These are phyloP conservation scores for Brachycybe producta DNA, from an alignment of 2,888 invertebrate species.

Conservation along the genomic window DNA sequence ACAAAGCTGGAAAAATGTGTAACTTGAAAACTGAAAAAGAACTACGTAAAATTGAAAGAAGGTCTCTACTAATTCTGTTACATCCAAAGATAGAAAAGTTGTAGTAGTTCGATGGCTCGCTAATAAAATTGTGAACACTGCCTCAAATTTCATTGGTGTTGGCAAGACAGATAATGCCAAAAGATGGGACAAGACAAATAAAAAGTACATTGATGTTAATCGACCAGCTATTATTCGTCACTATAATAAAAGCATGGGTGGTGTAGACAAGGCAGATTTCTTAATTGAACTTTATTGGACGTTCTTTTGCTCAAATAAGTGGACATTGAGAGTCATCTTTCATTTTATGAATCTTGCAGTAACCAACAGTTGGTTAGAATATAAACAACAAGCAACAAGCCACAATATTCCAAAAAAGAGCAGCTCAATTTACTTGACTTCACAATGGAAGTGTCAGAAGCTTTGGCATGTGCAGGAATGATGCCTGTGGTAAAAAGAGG, in stretches of 20 bases:
- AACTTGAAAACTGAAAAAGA: neutral
- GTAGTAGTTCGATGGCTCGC: slow-evolving; percentile 25
- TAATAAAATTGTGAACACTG: slow-evolving; percentile 26
- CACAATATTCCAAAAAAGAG: slow-evolving; percentile 1
- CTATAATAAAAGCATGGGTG: slow-evolving; percentile 27
- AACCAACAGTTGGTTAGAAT: slow-evolving; percentile 25
- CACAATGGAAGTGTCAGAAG: neutral
- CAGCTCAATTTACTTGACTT: neutral
- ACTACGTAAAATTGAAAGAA: neutral
- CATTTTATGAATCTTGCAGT: slow-evolving; percentile 24
- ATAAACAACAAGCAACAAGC: slow-evolving; percentile 16
- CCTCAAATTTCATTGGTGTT: slow-evolving; percentile 27
- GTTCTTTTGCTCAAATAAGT: slow-evolving; percentile 21
- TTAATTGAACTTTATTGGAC: slow-evolving; percentile 21
- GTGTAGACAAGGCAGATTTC: slow-evolving; percentile 25
- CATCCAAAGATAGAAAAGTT: slow-evolving; percentile 12
- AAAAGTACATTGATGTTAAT: slow-evolving; percentile 23
- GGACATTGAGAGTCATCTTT: slow-evolving; percentile 20
- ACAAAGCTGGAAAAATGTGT: neutral
- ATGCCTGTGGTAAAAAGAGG: neutral
- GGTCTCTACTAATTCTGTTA: neutral
- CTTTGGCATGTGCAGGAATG: neutral
- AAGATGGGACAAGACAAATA: slow-evolving; percentile 23
- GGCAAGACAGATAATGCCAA: slow-evolving; percentile 23
- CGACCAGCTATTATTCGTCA: slow-evolving; percentile 23